Evolutionary conservation across 2,797 vertebrate genomes (phyloP).

Genomic region (Chelonia mydas): DNA sequence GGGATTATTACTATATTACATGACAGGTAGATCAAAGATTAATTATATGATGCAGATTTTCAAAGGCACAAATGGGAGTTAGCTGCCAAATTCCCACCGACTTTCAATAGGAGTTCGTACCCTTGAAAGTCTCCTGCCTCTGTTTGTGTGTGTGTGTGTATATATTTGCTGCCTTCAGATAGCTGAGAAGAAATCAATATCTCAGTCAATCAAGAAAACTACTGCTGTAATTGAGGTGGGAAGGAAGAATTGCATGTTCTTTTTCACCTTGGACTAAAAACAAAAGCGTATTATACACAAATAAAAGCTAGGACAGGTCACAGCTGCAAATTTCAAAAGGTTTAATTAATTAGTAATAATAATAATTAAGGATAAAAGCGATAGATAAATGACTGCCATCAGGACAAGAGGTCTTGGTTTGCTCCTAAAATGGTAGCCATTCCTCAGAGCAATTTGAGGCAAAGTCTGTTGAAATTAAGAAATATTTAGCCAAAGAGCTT

Average conservation of each 20-base stretch:
- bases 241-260: slow-evolving; percentile 26
- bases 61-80: neutral
- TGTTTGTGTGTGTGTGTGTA: neutral
- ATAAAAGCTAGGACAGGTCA: slow-evolving; percentile 63
- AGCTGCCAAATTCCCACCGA: neutral
- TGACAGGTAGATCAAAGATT: neutral
- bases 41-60: neutral
- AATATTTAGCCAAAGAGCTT: slow-evolving; percentile 40
- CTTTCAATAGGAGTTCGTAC: neutral
- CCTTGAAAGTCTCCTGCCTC: neutral
- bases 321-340: slow-evolving; percentile 38
- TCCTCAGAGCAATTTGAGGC: slow-evolving; percentile 23
- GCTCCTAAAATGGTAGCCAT: neutral
- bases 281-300: slow-evolving; percentile 60
- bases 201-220: slow-evolving; percentile 39
- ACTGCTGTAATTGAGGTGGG: slow-evolving; percentile 22
- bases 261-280: slow-evolving; percentile 67
- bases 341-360: slow-evolving; percentile 59
- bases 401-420: slow-evolving; percentile 32
- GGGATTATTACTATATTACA: neutral
- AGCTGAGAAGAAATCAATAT: slow-evolving; percentile 41
- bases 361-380: slow-evolving; percentile 45
- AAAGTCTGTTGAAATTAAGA: neutral
- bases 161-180: neutral
- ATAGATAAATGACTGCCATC: slow-evolving; percentile 50